phyloP scores from a whole-genome alignment of 2,113 vertebrate genomes.

The Saccopteryx leptura region DNA sequence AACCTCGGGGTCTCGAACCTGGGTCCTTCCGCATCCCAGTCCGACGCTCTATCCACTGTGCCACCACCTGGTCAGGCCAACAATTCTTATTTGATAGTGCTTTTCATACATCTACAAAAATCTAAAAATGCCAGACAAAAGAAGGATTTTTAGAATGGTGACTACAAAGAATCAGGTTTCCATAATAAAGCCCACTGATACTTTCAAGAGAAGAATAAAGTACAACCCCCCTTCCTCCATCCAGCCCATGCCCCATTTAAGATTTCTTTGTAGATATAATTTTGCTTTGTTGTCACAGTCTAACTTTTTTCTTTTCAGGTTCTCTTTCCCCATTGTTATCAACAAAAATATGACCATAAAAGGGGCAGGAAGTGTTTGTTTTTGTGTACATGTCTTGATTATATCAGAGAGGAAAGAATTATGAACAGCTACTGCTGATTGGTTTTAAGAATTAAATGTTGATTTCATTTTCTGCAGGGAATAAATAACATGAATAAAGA shows the following conservation, averaged over 20 bases:
- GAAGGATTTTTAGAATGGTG: conserved; percentile 63
- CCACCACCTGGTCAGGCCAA: not conserved
- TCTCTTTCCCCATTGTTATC: conserved; percentile 71
- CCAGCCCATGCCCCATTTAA: not conserved
- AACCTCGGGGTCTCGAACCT: no score
- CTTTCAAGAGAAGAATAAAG: conserved; percentile 68
- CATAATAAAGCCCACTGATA: conserved; percentile 50
- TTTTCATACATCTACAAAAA: conserved; percentile 66
- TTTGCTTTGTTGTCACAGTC: conserved; percentile 63
- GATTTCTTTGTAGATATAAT: conserved; percentile 44
- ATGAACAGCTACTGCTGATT: conserved; percentile 52
- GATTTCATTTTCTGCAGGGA: conserved; percentile 65
- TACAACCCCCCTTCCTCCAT: not conserved
- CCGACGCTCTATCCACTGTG: no score
- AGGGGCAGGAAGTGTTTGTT: conserved; percentile 62
- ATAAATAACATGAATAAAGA: conserved; percentile 73
- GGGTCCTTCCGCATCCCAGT: no score
- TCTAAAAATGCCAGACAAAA: conserved; percentile 67
- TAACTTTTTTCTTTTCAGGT: conserved; percentile 47
- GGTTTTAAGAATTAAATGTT: conserved; percentile 73
- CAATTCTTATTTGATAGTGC: conserved; percentile 75
- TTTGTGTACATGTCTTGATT: conserved; percentile 73
- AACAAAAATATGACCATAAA: conserved; percentile 69
- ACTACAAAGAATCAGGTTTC: conserved; percentile 58
- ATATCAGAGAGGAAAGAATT: conserved; percentile 64